Evolutionary conservation across 2,888 invertebrate genomes (phyloP), one percentile per base, ranked within the genome.

Genomic region (Idaea straminata): DNA sequence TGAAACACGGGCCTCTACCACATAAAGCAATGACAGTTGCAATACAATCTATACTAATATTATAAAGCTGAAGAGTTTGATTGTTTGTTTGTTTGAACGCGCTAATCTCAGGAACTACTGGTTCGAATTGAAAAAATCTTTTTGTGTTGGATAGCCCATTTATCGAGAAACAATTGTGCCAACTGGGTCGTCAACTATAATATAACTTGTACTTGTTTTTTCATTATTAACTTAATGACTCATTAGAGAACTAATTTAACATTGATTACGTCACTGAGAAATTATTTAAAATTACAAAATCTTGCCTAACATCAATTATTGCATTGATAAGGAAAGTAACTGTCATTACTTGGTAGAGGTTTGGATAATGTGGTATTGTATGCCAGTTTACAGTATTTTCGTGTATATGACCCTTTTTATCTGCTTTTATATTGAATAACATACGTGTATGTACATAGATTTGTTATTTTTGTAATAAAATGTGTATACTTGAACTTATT

Each of bases 391-490:
- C 47, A 47, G 47, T 47, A 47, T 10, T 47, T 47, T 47, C 47
- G 13, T 47, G 13, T 13, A 47, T 13, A 47, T 47, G 0, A 47
- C 13, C 47, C 47, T 47, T 7, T 47, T 4, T 47, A 47, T 5
- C 47, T 6, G 47, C 47, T 4, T 13, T 10, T 47, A 47, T 13
- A 13, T 47, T 47, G 10, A 70, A 73, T 70, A 73, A 77, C 74
- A 71, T 63, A 63, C 47, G 60, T 64, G 76, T 73, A 69, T 71
- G 73, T 73, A 72, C 75, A 75, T 74, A 69, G 76, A 76, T 72
- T 76, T 77, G 71, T 78, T 80, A 79, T 78, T 77, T 81, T 77
- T 77, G 74, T 77, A 82, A 76, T 78, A 78, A 78, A 79, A 72
- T 66, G 15, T 64, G 35, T 66, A 68, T 15, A 35, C 15, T 16